A percentile compares a stretch with the other conserved stretches of the same genome.
phyloP scores from a whole-genome alignment of 2,113 vertebrate genomes.

The Symphodus melops region DNA sequence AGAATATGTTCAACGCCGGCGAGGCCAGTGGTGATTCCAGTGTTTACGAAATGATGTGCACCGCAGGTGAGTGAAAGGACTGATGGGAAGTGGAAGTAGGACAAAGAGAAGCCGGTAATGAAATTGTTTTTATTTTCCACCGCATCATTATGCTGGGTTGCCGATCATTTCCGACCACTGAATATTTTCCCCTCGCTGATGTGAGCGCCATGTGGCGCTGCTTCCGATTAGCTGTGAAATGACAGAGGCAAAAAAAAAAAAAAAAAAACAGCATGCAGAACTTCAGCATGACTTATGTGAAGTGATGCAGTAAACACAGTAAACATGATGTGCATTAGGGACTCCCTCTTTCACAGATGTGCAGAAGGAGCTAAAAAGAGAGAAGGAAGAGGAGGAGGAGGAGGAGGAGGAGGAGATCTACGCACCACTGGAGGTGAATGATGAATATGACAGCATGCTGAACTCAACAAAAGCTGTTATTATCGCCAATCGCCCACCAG shows the following conservation, averaged over 20 bases:
- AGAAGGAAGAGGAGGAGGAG: conserved; percentile 15
- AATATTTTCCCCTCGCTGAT: conserved; percentile 41
- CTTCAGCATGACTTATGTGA: conserved; percentile 2
- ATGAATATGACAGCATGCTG: conserved; percentile 77
- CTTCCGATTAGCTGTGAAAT: conserved; percentile 45
- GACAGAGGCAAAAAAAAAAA: neutral
- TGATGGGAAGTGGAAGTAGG: conserved; percentile 44
- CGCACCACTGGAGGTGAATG: conserved; percentile 42
- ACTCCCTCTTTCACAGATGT: conserved; percentile 39
- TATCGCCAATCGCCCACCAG: conserved; percentile 82
- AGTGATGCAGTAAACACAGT: conserved; percentile 31
- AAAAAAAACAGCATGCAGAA: conserved; percentile 4
- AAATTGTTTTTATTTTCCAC: conserved; percentile 17
- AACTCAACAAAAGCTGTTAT: conserved; percentile 43
- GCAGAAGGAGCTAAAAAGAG: conserved; percentile 20
- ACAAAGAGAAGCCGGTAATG: conserved; percentile 43
- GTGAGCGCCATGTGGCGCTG: conserved; percentile 21
- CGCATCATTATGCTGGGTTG: conserved; percentile 35
- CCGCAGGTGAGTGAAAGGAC: conserved; percentile 71
- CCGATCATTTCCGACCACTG: conserved; percentile 53
- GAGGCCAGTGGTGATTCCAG: conserved; percentile 57
- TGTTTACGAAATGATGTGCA: conserved; percentile 77
- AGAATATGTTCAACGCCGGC: conserved; percentile 51
- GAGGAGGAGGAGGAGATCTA: conserved; percentile 58
- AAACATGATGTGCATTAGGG: conserved; percentile 57